Evolutionary conservation across 2,888 invertebrate species (phyloP).

Genomic region (Ommatoiulus sabulosus): DNA sequence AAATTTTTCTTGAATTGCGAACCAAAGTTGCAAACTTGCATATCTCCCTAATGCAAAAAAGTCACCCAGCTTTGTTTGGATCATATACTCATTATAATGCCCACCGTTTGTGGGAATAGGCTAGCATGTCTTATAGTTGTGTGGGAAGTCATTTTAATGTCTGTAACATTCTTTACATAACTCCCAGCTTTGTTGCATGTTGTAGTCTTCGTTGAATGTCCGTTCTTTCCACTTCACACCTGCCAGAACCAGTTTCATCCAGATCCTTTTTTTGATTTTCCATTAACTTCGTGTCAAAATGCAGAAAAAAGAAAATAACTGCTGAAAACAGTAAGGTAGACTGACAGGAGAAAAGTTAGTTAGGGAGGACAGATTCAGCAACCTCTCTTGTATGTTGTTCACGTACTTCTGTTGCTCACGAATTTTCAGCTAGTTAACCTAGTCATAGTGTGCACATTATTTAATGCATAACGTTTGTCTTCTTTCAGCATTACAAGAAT

Average conservation of each 20-base stretch:
- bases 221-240: neutral
- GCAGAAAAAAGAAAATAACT: neutral
- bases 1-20: too few species aligned
- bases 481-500: neutral
- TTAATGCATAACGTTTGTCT: neutral
- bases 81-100: too few species aligned
- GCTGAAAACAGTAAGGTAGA: neutral
- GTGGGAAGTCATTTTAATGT: neutral
- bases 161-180: neutral
- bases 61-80: too few species aligned
- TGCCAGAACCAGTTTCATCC: slow-evolving; percentile 4
- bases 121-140: too few species aligned
- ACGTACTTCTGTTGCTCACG: neutral
- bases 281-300: neutral
- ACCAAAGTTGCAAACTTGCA: too few species aligned
- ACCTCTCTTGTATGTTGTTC: neutral
- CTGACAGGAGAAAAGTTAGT: neutral
- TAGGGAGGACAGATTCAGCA: neutral
- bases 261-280: neutral
- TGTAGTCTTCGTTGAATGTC: neutral
- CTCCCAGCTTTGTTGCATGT: neutral
- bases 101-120: too few species aligned
- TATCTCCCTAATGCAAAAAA: too few species aligned
- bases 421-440: neutral
- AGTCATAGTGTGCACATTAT: neutral